Evolutionary conservation across 1,140 invertebrate species (phyloP), one percentile per base, ranked within the genome.

Genomic region (Helicoverpa zea): DNA sequence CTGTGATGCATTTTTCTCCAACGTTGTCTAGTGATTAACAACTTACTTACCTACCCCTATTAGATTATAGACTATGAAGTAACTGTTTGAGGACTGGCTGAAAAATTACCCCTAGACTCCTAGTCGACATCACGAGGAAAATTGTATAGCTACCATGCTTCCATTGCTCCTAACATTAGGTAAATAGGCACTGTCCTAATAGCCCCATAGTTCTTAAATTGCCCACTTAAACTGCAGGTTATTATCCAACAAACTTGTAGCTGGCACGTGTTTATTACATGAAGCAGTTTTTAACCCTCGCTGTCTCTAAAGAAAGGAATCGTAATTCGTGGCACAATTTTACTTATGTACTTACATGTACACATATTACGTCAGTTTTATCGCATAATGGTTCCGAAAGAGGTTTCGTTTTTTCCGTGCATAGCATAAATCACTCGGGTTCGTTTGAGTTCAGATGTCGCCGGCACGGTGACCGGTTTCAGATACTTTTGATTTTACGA

Each of bases 301-400:
- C 35, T 16, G 11, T 47, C 63, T 43, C 13, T 18, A 72, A n/a
- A 29, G 68, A 54, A 72, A 30, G 18, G 0, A 72, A 72, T 72
- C 63, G 49, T 72, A 72, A 72, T 72, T 72, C 49, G 35, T 30
- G 68, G 18, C 68, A 72, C 49, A 72, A 72, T 72, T 66, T 52
- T 54, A 58, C 30, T 58, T 23, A 59, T 56, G 9, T 68, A 35
- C 43, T 16, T 23, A 16, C 16, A 56, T 72, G 9, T 35, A 30
- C 29, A 43, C 14, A 14, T 5, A 18, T 77, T 77, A 64, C 61
- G 29, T 77, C 75, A 77, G 43, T 30, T 16, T 66, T 54, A 77
- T 77, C 43, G 54, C 61, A 77, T 64, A 77, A 77, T 63, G 59
- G 23, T 16, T 49, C 61, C 23, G 18, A 66, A 64, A 64, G 30